phyloP scores from a whole-genome alignment of 2,888 invertebrate species.

The Bruchidius siliquastri region DNA sequence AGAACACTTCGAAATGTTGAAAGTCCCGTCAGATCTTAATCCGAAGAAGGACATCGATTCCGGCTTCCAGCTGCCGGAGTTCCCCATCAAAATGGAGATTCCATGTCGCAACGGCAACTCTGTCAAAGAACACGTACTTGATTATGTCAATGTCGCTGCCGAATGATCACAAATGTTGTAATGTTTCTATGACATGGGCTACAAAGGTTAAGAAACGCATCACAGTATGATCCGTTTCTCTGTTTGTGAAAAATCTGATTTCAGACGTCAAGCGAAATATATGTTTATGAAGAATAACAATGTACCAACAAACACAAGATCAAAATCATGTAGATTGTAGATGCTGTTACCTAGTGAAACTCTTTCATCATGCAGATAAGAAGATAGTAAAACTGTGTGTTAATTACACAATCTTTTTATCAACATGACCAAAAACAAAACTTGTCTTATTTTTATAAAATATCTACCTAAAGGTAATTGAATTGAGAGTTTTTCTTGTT shows the following conservation, averaged over 20 bases:
- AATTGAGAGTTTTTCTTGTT: no score
- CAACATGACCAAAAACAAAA: neutral
- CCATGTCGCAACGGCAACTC: constrained; percentile 22
- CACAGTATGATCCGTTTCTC: neutral
- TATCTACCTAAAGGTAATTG: neutral
- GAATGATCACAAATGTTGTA: constrained; percentile 11
- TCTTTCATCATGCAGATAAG: no score
- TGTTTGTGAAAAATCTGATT: neutral
- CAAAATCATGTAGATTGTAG: no score
- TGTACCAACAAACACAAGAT: no score
- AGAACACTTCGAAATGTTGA: constrained; percentile 53
- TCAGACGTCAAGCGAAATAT: neutral
- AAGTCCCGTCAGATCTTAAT: constrained; percentile 42
- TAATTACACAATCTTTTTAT: no score
- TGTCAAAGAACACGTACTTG: constrained; percentile 36
- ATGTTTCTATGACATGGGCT: neutral
- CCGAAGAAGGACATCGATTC: constrained; percentile 44
- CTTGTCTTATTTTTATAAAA: neutral
- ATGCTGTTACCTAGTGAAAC: no score
- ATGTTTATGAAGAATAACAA: no score
- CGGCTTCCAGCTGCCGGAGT: constrained; percentile 29
- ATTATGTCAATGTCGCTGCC: constrained; percentile 30
- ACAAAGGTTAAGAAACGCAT: neutral
- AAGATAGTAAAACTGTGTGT: no score
- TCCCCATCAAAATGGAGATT: constrained; percentile 36